These are phyloP conservation scores for Conger conger DNA, from an alignment of 2,113 vertebrate species.

Conservation along the genomic window DNA sequence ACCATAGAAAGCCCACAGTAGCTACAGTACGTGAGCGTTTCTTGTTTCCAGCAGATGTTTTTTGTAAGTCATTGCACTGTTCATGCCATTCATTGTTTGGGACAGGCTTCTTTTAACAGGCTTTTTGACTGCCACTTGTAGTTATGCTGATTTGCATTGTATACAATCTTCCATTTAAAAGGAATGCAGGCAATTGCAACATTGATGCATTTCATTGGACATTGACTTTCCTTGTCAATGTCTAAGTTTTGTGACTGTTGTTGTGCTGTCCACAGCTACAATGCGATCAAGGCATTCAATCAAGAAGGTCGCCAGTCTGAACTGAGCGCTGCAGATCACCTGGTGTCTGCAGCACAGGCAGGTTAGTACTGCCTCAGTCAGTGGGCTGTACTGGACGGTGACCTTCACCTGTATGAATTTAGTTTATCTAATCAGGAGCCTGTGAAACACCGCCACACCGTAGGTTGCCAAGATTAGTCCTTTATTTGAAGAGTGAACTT, in stretches of 20 bases:
- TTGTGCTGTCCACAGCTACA: conserved; percentile 70
- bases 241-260: conserved; percentile 3
- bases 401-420: not conserved
- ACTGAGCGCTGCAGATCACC: conserved; percentile 74
- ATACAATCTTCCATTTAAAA: not conserved
- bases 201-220: not conserved
- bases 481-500: not conserved
- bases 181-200: conserved; percentile 1
- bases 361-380: conserved; percentile 64
- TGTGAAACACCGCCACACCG: not conserved
- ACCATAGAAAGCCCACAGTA: not conserved
- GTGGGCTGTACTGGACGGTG: not conserved
- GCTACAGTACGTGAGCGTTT: not conserved
- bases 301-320: conserved; percentile 73
- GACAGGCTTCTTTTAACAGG: not conserved
- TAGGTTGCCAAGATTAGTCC: not conserved
- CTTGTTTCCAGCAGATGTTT: not conserved
- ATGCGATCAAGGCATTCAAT: conserved; percentile 82
- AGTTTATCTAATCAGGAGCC: not conserved
- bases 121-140: not conserved
- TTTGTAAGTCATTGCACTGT: too few relatives aligned
- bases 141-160: not conserved
- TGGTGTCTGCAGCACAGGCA: conserved; percentile 81
- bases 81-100: not conserved
- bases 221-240: not conserved